Conservation (phyloP, 2,888 invertebrate species). For the Pediacus dermestoides region DNA sequence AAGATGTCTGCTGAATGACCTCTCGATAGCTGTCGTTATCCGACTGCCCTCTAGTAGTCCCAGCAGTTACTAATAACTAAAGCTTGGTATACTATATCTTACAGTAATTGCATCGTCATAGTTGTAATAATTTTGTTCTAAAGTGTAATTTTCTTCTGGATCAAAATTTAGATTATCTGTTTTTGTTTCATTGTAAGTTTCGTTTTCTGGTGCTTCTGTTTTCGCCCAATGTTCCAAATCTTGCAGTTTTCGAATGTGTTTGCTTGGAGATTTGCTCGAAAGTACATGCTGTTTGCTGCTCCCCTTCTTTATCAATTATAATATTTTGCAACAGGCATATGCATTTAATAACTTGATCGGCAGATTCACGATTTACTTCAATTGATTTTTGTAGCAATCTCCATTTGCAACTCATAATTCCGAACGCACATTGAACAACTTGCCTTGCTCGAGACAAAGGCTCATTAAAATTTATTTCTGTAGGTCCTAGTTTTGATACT, state of each 20-base stretch:
- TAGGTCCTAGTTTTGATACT: constrained; percentile 10
- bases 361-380: constrained; percentile 15
- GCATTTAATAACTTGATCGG: constrained; percentile 17
- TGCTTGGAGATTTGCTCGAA: constrained; percentile 13
- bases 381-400: constrained; percentile 17
- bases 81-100: too few species aligned
- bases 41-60: too few species aligned
- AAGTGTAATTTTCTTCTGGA: too few species aligned
- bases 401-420: constrained; percentile 17
- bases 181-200: too few species aligned
- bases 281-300: constrained; percentile 9
- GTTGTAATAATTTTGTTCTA: too few species aligned
- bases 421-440: constrained; percentile 19
- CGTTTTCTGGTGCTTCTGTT: constrained; percentile 11
- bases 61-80: too few species aligned
- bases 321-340: constrained; percentile 20
- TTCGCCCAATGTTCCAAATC: constrained; percentile 15
- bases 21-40: too few species aligned
- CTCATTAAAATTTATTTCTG: constrained; percentile 15
- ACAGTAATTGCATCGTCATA: too few species aligned
- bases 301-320: constrained; percentile 21
- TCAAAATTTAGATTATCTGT: too few species aligned
- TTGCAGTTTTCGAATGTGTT: constrained; percentile 10
- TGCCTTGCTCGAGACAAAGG: constrained; percentile 17
- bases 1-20: too few species aligned